Base-by-base conservation (phyloP, 1,140 invertebrate genomes). In the Hycleus cichorii region DNA sequence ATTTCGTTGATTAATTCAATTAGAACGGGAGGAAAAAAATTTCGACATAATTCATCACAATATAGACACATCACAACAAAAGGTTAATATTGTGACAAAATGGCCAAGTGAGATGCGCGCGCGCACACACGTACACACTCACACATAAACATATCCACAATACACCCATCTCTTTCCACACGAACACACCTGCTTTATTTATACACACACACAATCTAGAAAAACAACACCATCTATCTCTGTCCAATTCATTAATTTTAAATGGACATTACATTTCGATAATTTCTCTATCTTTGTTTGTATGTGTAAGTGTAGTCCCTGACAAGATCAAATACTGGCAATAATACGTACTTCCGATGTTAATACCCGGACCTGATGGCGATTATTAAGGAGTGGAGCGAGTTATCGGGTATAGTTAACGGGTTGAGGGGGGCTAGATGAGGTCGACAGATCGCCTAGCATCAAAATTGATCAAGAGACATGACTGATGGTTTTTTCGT, bases 1-100 rank as follows among this genome's bases (percentile, higher is more conserved):
- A 40, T 58, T 44, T 43, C 10, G 8, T 24, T 9, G 27, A 49
- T 45, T 63, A 66, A 64, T 64, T 68, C 60, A 63, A 48, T 66
- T 63, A 57, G 7, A 38, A 65, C 56, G 40, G 45, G 11, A 18
- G 18, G 2, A 18, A 18, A 18, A 18, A 18, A 18, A 18, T 18
- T 18, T 18, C 18, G 18, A 65, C 64, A 69, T 67, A 60, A 67
- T 67, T 69, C 64, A 68, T 68, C 60, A 46, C 55, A 59, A 32
- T 32, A 64, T 65, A 67, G 62, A 72, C 65, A 69, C 60, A 70
- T 68, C 64, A 70, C 66, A 72, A 72, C 69, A 70, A 70, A 70
- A 70, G 67, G 70, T 72, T 70, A 72, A 70, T 70, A 66, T 70
- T 70, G 70, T 72, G 68, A 72, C 70, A 70, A 72, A 70, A 72